These are phyloP conservation scores for Balaenoptera acutorostrata DNA, from an alignment of 2,113 vertebrate species.

Conservation along the genomic window DNA sequence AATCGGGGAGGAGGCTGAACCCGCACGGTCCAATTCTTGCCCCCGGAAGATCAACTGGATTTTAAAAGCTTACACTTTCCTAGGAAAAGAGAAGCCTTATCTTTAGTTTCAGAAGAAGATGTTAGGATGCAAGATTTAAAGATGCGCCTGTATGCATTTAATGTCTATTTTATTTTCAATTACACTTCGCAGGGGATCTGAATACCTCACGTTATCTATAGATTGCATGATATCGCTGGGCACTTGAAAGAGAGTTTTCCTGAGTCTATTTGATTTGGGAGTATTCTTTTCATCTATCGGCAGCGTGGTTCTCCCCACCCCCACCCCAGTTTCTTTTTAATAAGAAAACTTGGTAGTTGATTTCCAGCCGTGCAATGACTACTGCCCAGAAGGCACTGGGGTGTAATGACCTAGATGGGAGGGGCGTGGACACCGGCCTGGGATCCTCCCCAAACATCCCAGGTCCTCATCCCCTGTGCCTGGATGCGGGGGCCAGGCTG, in stretches of 20 bases:
- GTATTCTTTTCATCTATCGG: slow-evolving; percentile 60
- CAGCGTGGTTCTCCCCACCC: not conserved
- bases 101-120: slow-evolving; percentile 56
- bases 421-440: not conserved
- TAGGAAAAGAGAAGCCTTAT: slow-evolving; percentile 43
- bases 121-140: slow-evolving; percentile 72
- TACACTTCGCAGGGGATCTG: slow-evolving; percentile 65
- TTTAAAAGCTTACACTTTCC: slow-evolving; percentile 61
- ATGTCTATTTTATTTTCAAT: slow-evolving; percentile 73
- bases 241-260: slow-evolving; percentile 70
- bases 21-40: not conserved
- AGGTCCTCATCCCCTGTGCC: slow-evolving; percentile 62
- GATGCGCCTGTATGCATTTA: slow-evolving; percentile 63
- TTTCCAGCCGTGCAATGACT: slow-evolving; percentile 42
- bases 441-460: slow-evolving; percentile 40
- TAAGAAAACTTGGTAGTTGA: slow-evolving; percentile 65
- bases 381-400: slow-evolving; percentile 32
- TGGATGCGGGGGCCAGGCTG: slow-evolving; percentile 63
- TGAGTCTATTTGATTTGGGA: slow-evolving; percentile 37
- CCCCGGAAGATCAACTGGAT: slow-evolving; percentile 42
- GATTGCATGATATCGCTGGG: slow-evolving; percentile 35
- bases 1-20: slow-evolving; percentile 47
- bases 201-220: slow-evolving; percentile 59
- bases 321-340: not conserved
- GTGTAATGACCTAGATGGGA: slow-evolving; percentile 23